Evolutionary conservation across 1,140 invertebrate genomes (phyloP).

Genomic region (Philopotamus ludificatus): DNA sequence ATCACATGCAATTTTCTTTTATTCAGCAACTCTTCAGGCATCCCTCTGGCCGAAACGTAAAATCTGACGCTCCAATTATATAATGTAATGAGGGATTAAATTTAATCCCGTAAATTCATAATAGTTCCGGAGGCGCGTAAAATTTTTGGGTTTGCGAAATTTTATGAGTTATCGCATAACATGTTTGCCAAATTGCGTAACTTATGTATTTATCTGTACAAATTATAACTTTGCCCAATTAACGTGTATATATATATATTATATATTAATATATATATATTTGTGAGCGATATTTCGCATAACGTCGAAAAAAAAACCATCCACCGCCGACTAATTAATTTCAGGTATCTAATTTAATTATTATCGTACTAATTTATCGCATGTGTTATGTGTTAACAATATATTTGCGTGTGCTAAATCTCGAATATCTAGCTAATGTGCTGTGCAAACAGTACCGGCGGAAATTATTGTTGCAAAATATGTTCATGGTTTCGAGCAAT

Average conservation of each 20-base stretch:
- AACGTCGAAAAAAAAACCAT: too few relatives aligned
- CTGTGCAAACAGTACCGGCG: neutral
- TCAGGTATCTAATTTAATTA: neutral
- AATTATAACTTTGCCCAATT: too few relatives aligned
- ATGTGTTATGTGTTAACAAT: neutral
- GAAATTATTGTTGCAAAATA: neutral
- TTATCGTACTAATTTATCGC: neutral
- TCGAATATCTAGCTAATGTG: neutral
- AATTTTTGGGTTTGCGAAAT: too few relatives aligned
- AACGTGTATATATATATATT: too few relatives aligned
- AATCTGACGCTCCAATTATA: neutral
- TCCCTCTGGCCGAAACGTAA: neutral
- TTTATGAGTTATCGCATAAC: too few relatives aligned
- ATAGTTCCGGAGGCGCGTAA: too few relatives aligned
- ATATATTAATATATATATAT: too few relatives aligned
- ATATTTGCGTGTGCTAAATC: neutral
- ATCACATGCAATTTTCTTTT: neutral
- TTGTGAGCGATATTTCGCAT: too few relatives aligned
- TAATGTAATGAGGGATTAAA: neutral
- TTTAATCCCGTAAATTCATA: neutral
- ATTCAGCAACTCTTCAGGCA: neutral
- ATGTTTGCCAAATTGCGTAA: too few relatives aligned
- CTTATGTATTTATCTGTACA: too few relatives aligned
- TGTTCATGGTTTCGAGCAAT: neutral
- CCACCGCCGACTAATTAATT: too few relatives aligned